These are phyloP conservation scores for Ascaphus truei DNA, from an alignment of 2,113 vertebrate species.

Conservation along the genomic window DNA sequence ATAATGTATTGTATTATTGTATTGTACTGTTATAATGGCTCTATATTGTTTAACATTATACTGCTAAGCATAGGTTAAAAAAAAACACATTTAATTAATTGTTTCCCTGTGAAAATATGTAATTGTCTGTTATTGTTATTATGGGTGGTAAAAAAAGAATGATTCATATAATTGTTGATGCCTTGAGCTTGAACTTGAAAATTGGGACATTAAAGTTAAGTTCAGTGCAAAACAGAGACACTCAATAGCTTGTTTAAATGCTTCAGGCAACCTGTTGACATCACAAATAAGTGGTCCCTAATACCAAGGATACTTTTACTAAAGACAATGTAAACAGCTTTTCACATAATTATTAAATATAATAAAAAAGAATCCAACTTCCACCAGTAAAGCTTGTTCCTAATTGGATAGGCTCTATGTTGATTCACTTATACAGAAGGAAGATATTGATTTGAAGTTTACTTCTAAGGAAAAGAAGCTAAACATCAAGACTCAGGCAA, in stretches of 20 bases:
- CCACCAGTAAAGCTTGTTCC: background rate
- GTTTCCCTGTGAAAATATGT: no score
- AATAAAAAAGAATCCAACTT: background rate
- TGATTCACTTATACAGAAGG: conserved; percentile 3
- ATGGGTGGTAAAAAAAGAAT: no score
- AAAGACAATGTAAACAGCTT: background rate
- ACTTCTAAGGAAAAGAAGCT: no score
- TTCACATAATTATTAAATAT: background rate
- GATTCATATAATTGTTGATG: no score
- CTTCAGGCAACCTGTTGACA: conserved; percentile 9
- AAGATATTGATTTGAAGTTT: conserved; percentile 14
- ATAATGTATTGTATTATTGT: no score
- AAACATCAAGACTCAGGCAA: no score
- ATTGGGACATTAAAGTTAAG: background rate
- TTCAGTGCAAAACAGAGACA: background rate
- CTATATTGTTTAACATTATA: no score
- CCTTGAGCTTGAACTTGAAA: background rate
- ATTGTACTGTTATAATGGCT: no score
- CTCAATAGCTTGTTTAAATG: background rate
- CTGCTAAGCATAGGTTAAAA: no score
- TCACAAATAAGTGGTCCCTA: background rate
- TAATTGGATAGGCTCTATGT: conserved; percentile 14
- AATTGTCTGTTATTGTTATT: no score
- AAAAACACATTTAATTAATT: no score
- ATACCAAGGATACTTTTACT: background rate